Percentiles rank a stretch among this genome's conserved stretches.
Evolutionary conservation across 2,888 invertebrate species (phyloP).

Genomic region (Ichneumoninae sp.): DNA sequence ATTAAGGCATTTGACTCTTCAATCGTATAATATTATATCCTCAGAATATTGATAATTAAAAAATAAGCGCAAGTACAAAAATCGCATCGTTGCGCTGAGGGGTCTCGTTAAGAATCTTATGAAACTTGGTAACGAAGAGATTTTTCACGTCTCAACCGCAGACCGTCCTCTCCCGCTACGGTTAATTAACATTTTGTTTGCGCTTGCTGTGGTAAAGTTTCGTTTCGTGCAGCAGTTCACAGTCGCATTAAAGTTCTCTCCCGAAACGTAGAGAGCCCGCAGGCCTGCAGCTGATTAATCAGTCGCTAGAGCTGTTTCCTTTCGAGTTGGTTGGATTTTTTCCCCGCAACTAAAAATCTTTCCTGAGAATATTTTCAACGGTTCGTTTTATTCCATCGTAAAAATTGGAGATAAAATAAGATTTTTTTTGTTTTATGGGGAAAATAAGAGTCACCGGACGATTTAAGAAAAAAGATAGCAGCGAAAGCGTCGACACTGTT

Average conservation of each 20-base stretch:
- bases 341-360: slow-evolving; percentile 6
- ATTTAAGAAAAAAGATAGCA: slow-evolving; percentile 7
- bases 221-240: slow-evolving; percentile 4
- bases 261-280: slow-evolving; percentile 27
- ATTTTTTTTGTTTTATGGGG: neutral
- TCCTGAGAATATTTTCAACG: slow-evolving; percentile 38
- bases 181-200: slow-evolving; percentile 79
- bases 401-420: slow-evolving; percentile 17
- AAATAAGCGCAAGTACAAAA: neutral
- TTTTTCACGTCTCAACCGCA: slow-evolving; percentile 70
- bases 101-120: slow-evolving; percentile 71
- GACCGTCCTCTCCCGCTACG: slow-evolving; percentile 34
- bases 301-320: slow-evolving; percentile 20
- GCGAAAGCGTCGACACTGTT: slow-evolving; percentile 1
- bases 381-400: slow-evolving; percentile 33
- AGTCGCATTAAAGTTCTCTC: slow-evolving; percentile 57
- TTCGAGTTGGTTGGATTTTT: slow-evolving; percentile 27
- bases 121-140: slow-evolving; percentile 77
- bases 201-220: slow-evolving; percentile 62
- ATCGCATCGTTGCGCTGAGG: slow-evolving; percentile 26
- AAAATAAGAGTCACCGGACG: slow-evolving; percentile 4
- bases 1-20: neutral
- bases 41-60: neutral
- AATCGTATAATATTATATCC: neutral
- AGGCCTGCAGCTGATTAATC: slow-evolving; percentile 60